Base-by-base conservation (phyloP, 2,888 invertebrate species). In the Nysson spinosus region DNA sequence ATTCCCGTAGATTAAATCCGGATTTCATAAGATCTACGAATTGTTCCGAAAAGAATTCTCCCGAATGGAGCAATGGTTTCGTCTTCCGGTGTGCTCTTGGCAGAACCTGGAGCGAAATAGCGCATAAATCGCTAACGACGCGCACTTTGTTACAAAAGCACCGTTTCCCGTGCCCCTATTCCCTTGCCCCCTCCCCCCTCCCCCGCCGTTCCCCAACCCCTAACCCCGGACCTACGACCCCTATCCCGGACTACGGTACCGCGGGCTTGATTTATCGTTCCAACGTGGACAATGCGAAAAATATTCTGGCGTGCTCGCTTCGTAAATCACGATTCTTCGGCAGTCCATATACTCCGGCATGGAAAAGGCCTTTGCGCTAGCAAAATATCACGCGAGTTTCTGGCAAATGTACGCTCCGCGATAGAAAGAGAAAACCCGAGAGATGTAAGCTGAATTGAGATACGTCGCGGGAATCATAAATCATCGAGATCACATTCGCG, bases 261-360 rank as follows among this genome's bases (percentile, higher is more conserved):
- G 54, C 62, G 63, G n/a, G 69, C 77, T 81, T 83, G 84, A 84
- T 84, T 84, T 84, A 84, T 84, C 74, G 78, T 51, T 44, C 71
- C 73, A 72, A 78, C 82, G 80, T 83, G 84, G 82, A 84, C 83
- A 83, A 83, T 83, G 80, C 80, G 81, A 84, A 82, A 83, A 84
- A 84, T 84, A 83, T 83, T 84, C 79, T 80, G 79, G 81, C 82
- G 72, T 73, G 78, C 67, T 68, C 70, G 75, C 75, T 75, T 77
- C 78, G 81, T 84, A 83, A 84, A 84, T 84, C 81, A 84, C 74
- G 69, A 61, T 72, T 69, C 72, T 78, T 80, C 78, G 79, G 72
- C 77, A 76, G 74, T 72, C 69, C 71, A 77, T 75, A 62, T 49
- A 57, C n/a, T n/a, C 65, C 20, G 30, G 37, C 42, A 66, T 52